phyloP scores from a whole-genome alignment of 2,888 invertebrate species.

The Acheta domesticus region DNA sequence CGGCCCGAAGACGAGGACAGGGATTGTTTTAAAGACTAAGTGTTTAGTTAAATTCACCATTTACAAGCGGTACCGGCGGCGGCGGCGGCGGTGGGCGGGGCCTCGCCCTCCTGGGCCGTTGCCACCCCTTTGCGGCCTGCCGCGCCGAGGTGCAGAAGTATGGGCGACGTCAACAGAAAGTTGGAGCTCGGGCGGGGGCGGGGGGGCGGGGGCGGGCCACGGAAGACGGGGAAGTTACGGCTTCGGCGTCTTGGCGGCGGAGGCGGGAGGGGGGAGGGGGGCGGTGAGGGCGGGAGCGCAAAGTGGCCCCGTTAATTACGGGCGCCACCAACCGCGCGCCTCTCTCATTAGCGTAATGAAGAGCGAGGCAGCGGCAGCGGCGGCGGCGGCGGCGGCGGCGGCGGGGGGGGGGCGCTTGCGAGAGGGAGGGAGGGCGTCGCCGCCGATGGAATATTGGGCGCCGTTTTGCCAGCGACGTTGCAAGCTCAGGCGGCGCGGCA shows the following conservation, averaged over 20 bases:
- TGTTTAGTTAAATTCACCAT: conserved; percentile 36
- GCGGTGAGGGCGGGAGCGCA: conserved; percentile 20
- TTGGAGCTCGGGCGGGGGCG: background rate
- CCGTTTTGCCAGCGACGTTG: no score
- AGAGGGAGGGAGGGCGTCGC: no score
- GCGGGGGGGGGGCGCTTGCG: no score
- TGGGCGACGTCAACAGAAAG: conserved; percentile 9
- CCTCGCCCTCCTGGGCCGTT: background rate
- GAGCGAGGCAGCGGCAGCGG: background rate
- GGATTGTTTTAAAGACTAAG: conserved; percentile 37
- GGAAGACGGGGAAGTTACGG: conserved; percentile 19
- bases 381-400: no score
- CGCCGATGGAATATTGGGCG: no score
- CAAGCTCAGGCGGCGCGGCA: no score
- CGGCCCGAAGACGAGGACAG: conserved; percentile 27
- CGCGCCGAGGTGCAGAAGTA: conserved; percentile 1
- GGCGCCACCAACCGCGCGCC: conserved; percentile 18
- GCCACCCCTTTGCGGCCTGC: background rate
- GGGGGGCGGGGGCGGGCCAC: conserved; percentile 5
- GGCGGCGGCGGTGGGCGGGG: background rate
- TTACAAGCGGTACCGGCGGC: conserved; percentile 24
- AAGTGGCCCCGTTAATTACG: background rate
- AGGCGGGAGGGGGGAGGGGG: background rate
- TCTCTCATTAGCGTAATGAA: conserved; percentile 19
- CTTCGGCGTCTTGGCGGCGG: conserved; percentile 24